Evolutionary conservation across 2,888 invertebrate genomes (phyloP).

Genomic region (Eupithecia subfuscata): DNA sequence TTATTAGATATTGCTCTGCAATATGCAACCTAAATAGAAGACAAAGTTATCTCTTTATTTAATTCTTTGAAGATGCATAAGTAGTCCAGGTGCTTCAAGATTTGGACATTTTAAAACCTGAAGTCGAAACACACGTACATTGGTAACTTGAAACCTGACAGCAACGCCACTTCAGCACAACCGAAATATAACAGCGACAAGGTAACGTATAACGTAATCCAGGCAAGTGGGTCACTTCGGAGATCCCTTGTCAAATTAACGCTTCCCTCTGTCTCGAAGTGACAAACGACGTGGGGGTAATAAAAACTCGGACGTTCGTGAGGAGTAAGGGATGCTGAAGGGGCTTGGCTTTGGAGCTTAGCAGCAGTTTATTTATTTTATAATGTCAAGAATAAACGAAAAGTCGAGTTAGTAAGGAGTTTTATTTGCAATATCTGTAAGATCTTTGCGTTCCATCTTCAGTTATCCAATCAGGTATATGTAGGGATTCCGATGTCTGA

Average conservation of each 20-base stretch:
- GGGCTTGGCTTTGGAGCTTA: neutral
- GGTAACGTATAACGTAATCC: constrained; percentile 63
- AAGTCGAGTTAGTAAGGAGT: neutral
- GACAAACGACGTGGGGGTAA: constrained; percentile 76
- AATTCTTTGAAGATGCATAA: neutral
- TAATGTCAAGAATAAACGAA: neutral
- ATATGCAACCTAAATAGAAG: neutral
- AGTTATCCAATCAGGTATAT: neutral
- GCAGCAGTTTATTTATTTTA: neutral
- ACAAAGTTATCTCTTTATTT: neutral
- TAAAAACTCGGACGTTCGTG: constrained; percentile 54
- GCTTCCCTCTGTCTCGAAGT: constrained; percentile 73
- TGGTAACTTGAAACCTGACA: constrained; percentile 16
- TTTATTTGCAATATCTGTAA: neutral
- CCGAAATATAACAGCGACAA: constrained; percentile 56
- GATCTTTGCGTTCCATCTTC: neutral
- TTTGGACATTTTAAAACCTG: neutral
- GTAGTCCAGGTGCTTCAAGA: neutral
- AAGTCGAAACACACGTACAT: neutral
- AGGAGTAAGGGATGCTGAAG: neutral
- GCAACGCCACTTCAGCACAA: constrained; percentile 42
- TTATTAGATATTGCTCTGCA: too few species aligned
- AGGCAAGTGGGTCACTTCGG: constrained; percentile 71
- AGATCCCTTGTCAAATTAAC: constrained; percentile 83
- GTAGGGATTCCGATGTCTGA: too few species aligned